Evolutionary conservation across 2,888 invertebrate genomes (phyloP), one percentile per base, ranked within the genome.

Genomic region (Chaitophorus viminalis): DNA sequence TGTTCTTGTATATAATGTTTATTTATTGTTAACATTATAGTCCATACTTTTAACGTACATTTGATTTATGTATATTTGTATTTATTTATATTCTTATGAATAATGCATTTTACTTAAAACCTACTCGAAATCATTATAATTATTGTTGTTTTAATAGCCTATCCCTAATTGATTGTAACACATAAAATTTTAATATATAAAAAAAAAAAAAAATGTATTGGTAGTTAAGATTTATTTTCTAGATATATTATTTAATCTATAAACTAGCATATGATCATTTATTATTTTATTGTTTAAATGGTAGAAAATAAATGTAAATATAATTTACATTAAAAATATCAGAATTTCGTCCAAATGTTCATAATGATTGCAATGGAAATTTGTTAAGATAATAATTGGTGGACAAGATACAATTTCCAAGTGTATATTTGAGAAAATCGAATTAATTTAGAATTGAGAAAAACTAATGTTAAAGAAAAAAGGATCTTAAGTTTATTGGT

Each of bases 301-400:
- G 5, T 65, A 39, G 83, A 65, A 36, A 60, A 29, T 60, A 74
- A 83, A 75, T 60, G 39, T 17, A 25, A 83, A 72, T 39, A 17
- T 65, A 39, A 79, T 9, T 39, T 83, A 18, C n/a, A n/a, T n/a
- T n/a, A n/a, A n/a, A n/a, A n/a, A n/a, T 83, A 75, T 83, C 74
- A 83, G 75, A 83, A 83, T 83, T 83, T 83, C 75, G 83, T 83
- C 83, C 83, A 83, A 39, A 75, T 83, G 36, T 82, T 82, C 82
- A 54, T 74, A 83, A 65, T 60, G 82, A 36, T 17, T 31, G 75
- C 83, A 83, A 65, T 75, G 75, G 60, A 65, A 18, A 74, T 82
- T 82, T 72, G 72, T 39, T 83, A 25, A 39, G 14, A 60, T 29
- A 39, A 25, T 33, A 11, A 54, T 33, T 75, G 29, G 29, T 68